Evolutionary conservation across 2,113 vertebrate species (phyloP).

Genomic region (Vombatus ursinus): DNA sequence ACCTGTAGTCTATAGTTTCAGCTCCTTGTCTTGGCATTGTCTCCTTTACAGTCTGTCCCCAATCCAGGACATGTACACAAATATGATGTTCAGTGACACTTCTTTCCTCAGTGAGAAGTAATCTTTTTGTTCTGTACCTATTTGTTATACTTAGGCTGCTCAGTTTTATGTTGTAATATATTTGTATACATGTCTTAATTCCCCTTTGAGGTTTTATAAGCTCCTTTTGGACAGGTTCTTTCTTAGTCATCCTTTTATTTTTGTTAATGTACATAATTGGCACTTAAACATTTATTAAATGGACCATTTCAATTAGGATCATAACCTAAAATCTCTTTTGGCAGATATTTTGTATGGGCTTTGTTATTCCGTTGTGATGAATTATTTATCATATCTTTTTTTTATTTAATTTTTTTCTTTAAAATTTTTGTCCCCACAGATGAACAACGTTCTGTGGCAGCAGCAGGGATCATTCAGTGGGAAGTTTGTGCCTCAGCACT

Average conservation of each 20-base stretch:
- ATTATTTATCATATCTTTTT: neutral
- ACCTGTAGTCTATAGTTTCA: neutral
- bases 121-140: neutral
- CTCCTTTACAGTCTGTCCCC: neutral
- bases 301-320: neutral
- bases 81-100: neutral
- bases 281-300: neutral
- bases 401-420: neutral
- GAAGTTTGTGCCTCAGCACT: slow-evolving; percentile 73
- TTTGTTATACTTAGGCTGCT: neutral
- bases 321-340: neutral
- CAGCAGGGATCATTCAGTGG: slow-evolving; percentile 77
- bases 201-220: neutral
- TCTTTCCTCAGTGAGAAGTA: neutral
- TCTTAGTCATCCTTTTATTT: neutral
- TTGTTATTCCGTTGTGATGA: neutral
- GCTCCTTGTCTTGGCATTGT: neutral
- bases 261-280: neutral
- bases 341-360: neutral
- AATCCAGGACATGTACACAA: neutral
- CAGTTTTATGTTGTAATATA: neutral
- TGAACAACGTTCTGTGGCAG: slow-evolving; percentile 86
- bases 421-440: slow-evolving; percentile 76
- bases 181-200: neutral
- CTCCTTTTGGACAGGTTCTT: neutral